Percentiles rank a stretch among this genome's conserved stretches.
Conservation (phyloP, 1,140 invertebrate species). For the Cydia pomonella region DNA sequence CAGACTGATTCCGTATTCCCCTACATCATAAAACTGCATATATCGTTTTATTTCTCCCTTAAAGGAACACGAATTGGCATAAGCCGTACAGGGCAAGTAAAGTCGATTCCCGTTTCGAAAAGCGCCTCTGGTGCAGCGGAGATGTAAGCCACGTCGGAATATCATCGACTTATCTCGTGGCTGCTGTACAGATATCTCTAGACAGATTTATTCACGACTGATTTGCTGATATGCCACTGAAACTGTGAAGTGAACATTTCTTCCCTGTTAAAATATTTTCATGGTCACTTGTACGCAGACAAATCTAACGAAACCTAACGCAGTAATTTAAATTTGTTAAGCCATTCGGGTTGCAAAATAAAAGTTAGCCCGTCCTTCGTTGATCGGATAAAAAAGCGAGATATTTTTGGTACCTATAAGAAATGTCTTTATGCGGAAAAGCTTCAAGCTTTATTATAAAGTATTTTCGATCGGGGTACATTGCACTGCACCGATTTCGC, state of each 20-base stretch:
- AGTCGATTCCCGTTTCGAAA: constrained; percentile 25
- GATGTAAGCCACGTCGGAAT: constrained; percentile 14
- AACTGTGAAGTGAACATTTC: constrained; percentile 1
- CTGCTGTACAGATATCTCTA: constrained; percentile 4
- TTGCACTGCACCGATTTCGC: constrained; percentile 2
- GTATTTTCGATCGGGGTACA: background rate
- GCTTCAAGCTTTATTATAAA: background rate
- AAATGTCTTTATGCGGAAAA: background rate
- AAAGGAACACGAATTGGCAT: constrained; percentile 19
- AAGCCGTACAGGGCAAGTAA: constrained; percentile 18
- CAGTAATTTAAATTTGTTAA: too few species aligned
- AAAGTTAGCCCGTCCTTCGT: background rate
- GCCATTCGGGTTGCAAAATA: too few species aligned
- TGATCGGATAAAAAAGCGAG: background rate
- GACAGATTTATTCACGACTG: constrained; percentile 21
- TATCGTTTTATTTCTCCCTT: constrained; percentile 22
- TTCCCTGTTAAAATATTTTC: too few species aligned
- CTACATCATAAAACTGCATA: constrained; percentile 26
- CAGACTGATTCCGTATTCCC: constrained; percentile 28
- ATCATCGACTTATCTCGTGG: constrained; percentile 10
- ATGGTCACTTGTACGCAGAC: too few species aligned
- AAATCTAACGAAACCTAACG: too few species aligned
- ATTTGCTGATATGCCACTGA: constrained; percentile 6
- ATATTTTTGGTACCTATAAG: background rate
- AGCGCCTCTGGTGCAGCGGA: constrained; percentile 27